Evolutionary conservation across 2,797 vertebrate species (phyloP), one percentile per base, ranked within the genome.

Genomic region (Phoeniculus purpureus): DNA sequence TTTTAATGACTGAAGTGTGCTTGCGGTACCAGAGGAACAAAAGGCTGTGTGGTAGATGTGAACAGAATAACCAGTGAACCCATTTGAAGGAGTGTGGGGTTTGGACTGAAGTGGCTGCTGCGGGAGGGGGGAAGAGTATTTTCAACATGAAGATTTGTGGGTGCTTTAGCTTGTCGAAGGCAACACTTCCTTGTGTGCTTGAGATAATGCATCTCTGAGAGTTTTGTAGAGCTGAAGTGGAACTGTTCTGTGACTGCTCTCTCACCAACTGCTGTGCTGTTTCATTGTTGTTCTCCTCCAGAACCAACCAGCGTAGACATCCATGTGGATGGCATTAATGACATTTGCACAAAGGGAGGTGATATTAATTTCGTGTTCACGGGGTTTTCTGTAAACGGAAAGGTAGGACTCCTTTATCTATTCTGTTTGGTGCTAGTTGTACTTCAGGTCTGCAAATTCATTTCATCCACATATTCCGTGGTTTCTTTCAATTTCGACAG

Each of bases 351-450:
- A 3, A 99, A 98, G 97, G 99, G 99, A 67, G 98, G 99, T 43
- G 99, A 99, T 97, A 98, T 99, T 94, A 99, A 99, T 96, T 99
- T 99, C 70, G 98, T 99, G 66, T 99, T 99, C 94, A 99, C 98
- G 0, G 99, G 99, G 11, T 99, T 99, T 95, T 99, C 99, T 3
- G 98, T 99, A 71, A 98, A 98, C 0, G 99, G 99, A 97, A 98
- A 97, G 98, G 99, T 99, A 85, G 97, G 96, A 15, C 14, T 85
- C 31, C n/a, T 50, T 92, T 80, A 9, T 71, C 12, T 92, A 26
- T 74, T 74, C 32, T 18, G 45, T 40, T 4, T 77, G 67, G 14
- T 25, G 29, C 21, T 80, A 66, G 78, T 81, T 67, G 12, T 7
- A 0, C 12, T 80, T 55, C 14, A 55, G 15, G 15, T 61, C 21